These are phyloP conservation scores for Drosophila anomalipes DNA, from an alignment of 2,888 invertebrate species.

Conservation along the genomic window DNA sequence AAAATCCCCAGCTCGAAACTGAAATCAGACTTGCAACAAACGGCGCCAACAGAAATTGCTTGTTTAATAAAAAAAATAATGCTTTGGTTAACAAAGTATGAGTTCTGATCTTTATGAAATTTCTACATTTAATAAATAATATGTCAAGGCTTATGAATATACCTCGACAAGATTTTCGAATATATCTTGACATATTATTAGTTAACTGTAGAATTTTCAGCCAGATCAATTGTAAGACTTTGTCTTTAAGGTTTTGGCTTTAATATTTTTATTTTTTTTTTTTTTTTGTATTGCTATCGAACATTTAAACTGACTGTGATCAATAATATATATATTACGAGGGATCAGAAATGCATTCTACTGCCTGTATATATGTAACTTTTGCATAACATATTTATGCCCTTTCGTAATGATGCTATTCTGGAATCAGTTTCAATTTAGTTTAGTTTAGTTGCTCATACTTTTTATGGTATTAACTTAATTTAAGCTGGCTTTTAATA, in stretches of 20 bases:
- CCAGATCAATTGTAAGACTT: background rate
- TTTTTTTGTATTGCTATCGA: background rate
- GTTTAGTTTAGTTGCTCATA: background rate
- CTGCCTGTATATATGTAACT: too few species aligned
- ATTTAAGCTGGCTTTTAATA: background rate
- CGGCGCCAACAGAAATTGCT: background rate
- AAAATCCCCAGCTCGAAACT: background rate
- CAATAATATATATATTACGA: background rate
- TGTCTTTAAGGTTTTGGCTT: background rate
- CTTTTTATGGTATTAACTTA: background rate
- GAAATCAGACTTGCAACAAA: background rate
- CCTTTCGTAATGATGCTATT: too few species aligned
- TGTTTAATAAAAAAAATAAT: background rate
- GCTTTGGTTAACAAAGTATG: background rate
- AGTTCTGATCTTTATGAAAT: background rate
- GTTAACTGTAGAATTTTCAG: background rate
- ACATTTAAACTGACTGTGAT: background rate
- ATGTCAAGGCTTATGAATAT: background rate
- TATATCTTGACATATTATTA: background rate
- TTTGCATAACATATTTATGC: too few species aligned
- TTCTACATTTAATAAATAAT: background rate
- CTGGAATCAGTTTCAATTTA: background rate
- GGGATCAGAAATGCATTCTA: too few species aligned
- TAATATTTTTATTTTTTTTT: background rate
- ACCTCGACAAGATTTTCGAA: rapidly evolving